Conservation (phyloP, 2,888 invertebrate species). For the Anagyrus pseudococci region DNA sequence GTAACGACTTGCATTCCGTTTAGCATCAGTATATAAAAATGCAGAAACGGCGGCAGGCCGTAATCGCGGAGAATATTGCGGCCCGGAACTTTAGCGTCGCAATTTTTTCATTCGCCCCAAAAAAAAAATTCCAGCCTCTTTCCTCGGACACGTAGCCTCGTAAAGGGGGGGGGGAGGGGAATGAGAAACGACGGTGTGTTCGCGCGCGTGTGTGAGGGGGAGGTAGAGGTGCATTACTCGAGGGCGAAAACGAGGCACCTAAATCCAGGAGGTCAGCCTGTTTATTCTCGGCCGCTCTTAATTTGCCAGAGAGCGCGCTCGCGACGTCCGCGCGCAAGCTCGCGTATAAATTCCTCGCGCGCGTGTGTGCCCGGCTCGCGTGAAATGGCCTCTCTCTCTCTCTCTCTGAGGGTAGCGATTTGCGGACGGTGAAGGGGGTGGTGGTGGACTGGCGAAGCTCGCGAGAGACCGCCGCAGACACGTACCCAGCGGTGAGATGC, state of each 20-base stretch:
- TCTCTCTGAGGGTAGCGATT: too few species aligned
- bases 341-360: constrained; percentile 19
- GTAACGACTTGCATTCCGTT: too few species aligned
- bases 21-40: too few species aligned
- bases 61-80: too few species aligned
- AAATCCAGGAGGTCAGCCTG: constrained; percentile 16
- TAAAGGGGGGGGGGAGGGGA: too few species aligned
- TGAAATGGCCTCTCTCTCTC: constrained; percentile 24
- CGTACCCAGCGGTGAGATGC: neutral
- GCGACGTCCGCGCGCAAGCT: neutral
- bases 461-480: constrained; percentile 18
- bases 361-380: constrained; percentile 2
- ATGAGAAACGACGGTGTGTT: too few species aligned
- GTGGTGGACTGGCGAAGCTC: constrained; percentile 7
- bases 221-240: too few species aligned
- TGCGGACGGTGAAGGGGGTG: constrained; percentile 10
- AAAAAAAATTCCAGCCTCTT: too few species aligned
- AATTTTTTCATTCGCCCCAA: neutral
- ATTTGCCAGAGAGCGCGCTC: constrained; percentile 8
- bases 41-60: too few species aligned
- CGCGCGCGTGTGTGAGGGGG: too few species aligned
- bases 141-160: too few species aligned
- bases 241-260: constrained; percentile 4
- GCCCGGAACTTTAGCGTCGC: too few species aligned
- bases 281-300: constrained; percentile 15